These are phyloP conservation scores for Pheosia tremula DNA, from an alignment of 2,888 invertebrate genomes.

Conservation along the genomic window DNA sequence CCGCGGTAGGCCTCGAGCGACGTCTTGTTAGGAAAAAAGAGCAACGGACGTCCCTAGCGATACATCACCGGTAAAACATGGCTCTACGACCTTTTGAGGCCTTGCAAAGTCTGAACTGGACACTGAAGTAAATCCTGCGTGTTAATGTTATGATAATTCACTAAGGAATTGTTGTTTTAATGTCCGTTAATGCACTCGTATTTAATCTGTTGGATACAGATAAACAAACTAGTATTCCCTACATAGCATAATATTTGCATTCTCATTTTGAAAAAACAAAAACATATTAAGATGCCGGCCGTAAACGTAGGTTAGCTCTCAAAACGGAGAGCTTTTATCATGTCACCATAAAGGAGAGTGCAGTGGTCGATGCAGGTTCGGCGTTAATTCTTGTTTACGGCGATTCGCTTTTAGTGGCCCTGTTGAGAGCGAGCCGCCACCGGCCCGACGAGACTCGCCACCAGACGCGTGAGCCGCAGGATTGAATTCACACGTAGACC, in stretches of 20 bases:
- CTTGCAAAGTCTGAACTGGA: conserved; percentile 14
- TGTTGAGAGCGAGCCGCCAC: conserved; percentile 55
- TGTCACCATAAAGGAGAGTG: conserved; percentile 78
- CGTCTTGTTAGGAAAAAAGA: conserved; percentile 62
- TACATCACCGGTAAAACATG: conserved; percentile 61
- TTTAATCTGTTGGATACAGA: no score
- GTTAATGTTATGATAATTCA: background rate
- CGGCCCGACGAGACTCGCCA: conserved; percentile 14
- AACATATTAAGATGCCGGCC: conserved; percentile 11
- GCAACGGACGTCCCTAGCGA: conserved; percentile 44
- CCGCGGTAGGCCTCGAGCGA: conserved; percentile 45
- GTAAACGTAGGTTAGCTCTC: conserved; percentile 50
- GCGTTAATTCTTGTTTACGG: conserved; percentile 81
- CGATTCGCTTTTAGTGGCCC: conserved; percentile 78
- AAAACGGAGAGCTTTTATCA: conserved; percentile 72
- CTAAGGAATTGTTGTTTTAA: no score
- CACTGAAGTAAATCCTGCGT: conserved; percentile 4
- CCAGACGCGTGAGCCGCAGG: conserved; percentile 57
- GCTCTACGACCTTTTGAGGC: conserved; percentile 21
- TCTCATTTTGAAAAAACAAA: conserved; percentile 1
- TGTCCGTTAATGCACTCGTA: no score
- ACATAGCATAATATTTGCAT: no score
- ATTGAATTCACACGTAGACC: conserved; percentile 49
- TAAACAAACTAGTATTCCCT: no score
- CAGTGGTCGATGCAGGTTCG: conserved; percentile 76